These are phyloP conservation scores for Ciona savignyi DNA, from an alignment of 23 tunicate species.

Conservation along the genomic window DNA sequence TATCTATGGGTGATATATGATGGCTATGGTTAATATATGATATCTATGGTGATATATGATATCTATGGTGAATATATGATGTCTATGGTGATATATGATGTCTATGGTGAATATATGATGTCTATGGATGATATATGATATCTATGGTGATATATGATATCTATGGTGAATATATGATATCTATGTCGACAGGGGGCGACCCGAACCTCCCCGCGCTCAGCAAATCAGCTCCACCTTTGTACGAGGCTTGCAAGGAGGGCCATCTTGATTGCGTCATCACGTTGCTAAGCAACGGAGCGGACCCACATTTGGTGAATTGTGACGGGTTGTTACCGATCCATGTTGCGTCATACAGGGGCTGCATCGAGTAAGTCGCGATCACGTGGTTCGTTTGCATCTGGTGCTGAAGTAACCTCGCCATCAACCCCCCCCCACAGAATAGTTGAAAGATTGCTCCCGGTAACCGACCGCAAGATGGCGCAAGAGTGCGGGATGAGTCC, in stretches of 20 bases:
- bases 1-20: too few species aligned
- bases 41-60: too few species aligned
- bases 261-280: constrained; percentile 58
- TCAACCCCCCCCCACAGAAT: constrained; percentile 35
- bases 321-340: constrained; percentile 79
- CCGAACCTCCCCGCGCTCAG: constrained; percentile 65
- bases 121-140: too few species aligned
- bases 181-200: constrained; percentile 68
- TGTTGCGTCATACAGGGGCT: constrained; percentile 55
- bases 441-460: constrained; percentile 49
- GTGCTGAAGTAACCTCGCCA: too few species aligned
- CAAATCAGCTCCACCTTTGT: constrained; percentile 70
- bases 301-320: constrained; percentile 72
- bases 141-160: too few species aligned
- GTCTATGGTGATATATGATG: too few species aligned
- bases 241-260: constrained; percentile 87
- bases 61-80: too few species aligned
- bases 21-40: too few species aligned
- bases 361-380: constrained; percentile 26
- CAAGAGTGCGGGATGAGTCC: constrained; percentile 87
- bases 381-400: too few species aligned
- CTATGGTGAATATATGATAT: too few species aligned
- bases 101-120: too few species aligned
- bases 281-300: constrained; percentile 52
- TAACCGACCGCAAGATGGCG: constrained; percentile 50